Evolutionary conservation across 1,140 invertebrate genomes (phyloP).

Genomic region (Hyles vespertilio): DNA sequence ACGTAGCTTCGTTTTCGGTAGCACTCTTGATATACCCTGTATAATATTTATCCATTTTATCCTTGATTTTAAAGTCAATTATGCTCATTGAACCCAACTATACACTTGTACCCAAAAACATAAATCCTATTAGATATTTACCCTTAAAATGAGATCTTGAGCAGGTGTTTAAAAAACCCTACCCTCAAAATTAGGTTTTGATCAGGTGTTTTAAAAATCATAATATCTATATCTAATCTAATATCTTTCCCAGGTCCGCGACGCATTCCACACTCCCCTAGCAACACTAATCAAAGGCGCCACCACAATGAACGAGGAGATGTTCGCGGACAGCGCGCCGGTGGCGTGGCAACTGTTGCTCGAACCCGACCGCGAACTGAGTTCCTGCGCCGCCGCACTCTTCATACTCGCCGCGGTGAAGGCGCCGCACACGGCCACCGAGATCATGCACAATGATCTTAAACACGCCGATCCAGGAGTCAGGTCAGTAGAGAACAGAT

Average conservation of each 20-base stretch:
- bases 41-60: no score
- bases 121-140: no score
- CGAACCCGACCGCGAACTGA: constrained; percentile 86
- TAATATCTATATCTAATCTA: background rate
- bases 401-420: constrained; percentile 95
- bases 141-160: no score
- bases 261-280: constrained; percentile 93
- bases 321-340: constrained; percentile 90
- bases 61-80: no score
- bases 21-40: no score
- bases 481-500: constrained; percentile 71
- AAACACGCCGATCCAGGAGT: constrained; percentile 88
- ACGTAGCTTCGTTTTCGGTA: no score
- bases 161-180: no score
- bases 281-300: constrained; percentile 94
- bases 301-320: constrained; percentile 90
- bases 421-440: constrained; percentile 89
- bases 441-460: constrained; percentile 91
- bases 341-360: constrained; percentile 96
- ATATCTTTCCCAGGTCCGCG: constrained; percentile 79
- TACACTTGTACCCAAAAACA: no score
- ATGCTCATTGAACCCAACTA: no score
- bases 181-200: no score
- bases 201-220: no score
- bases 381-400: constrained; percentile 88